Conservation (phyloP, 1,140 invertebrate species). For the Anastrepha ludens region DNA sequence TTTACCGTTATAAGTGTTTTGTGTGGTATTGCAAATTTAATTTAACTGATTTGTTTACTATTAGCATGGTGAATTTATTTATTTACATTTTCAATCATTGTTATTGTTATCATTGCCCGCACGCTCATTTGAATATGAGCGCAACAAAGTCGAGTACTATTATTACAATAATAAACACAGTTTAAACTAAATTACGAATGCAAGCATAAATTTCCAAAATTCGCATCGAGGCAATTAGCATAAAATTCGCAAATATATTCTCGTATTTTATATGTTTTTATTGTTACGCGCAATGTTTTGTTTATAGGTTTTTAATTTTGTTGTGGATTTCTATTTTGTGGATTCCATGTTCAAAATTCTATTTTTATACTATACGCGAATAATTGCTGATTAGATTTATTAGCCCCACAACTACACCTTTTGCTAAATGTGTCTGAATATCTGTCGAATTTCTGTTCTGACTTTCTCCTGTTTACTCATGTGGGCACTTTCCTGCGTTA, state of each 20-base stretch:
- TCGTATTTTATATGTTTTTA: background rate
- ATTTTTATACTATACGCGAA: too few relatives aligned
- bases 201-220: constrained; percentile 17
- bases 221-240: constrained; percentile 18
- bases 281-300: background rate
- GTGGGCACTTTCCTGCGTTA: too few relatives aligned
- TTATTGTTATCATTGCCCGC: constrained; percentile 49
- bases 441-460: too few relatives aligned
- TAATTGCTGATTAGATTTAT: too few relatives aligned
- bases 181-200: background rate
- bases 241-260: constrained; percentile 22
- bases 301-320: too few relatives aligned
- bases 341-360: too few relatives aligned
- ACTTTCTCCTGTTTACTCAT: too few relatives aligned
- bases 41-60: constrained; percentile 51
- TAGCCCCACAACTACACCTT: too few relatives aligned
- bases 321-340: too few relatives aligned
- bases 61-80: constrained; percentile 35
- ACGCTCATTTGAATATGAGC: constrained; percentile 19
- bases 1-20: background rate
- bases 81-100: constrained; percentile 43
- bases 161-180: background rate
- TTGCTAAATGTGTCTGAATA: too few relatives aligned
- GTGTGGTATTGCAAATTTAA: constrained; percentile 16
- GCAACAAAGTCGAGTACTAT: background rate